Evolutionary conservation across 2,113 vertebrate genomes (phyloP).

Genomic region (Cynopterus brachyotis): DNA sequence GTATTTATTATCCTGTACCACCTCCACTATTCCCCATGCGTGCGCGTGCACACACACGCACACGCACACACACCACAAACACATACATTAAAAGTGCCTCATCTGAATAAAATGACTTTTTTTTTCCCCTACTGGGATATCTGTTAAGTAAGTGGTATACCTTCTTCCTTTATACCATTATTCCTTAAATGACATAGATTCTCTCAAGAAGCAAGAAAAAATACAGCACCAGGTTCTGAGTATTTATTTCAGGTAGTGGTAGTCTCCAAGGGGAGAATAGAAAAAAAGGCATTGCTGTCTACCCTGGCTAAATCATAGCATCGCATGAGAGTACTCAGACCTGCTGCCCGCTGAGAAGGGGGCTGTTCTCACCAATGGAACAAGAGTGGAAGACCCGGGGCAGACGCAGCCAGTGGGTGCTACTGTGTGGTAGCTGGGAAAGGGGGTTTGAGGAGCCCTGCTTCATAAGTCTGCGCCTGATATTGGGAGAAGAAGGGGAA

Average conservation of each 20-base stretch:
- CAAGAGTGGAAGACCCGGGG: conserved; percentile 85
- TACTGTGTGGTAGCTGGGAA: conserved; percentile 75
- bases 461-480: conserved; percentile 84
- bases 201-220: neutral
- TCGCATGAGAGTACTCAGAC: conserved; percentile 78
- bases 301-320: neutral
- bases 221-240: conserved; percentile 18
- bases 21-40: neutral
- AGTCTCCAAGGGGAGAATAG: neutral
- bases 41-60: fast-evolving
- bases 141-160: neutral
- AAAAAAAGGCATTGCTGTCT: neutral
- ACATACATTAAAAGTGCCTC: conserved; percentile 76
- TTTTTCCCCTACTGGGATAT: neutral
- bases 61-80: neutral
- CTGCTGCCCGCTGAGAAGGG: conserved; percentile 88
- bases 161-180: conserved; percentile 16
- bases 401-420: conserved; percentile 86
- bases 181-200: conserved; percentile 2
- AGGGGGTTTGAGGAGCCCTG: conserved; percentile 71
- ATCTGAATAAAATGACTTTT: conserved; percentile 74
- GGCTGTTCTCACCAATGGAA: conserved; percentile 88
- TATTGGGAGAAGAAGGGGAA: neutral
- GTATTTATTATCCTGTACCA: conserved; percentile 74
- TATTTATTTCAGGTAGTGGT: conserved; percentile 65